A percentile compares a stretch with the other conserved stretches of the same genome.
Conservation (phyloP, 1,140 invertebrate genomes). For the Gonioctena quinquepunctata region DNA sequence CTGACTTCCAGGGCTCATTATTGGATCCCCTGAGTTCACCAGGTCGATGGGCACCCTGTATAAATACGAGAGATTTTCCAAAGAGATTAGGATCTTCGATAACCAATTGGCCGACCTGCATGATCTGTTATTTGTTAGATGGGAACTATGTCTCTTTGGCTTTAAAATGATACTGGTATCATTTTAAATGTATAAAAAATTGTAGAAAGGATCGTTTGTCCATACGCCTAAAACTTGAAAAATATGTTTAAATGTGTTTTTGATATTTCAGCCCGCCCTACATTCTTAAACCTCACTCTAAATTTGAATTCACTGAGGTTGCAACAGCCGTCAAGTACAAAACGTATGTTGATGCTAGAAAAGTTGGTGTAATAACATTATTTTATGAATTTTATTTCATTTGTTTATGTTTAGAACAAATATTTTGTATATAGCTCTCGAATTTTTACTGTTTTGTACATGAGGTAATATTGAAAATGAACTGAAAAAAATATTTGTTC, state of each 20-base stretch:
- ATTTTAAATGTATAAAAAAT: neutral
- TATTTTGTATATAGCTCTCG: neutral
- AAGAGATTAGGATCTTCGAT: slow-evolving; percentile 4
- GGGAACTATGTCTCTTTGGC: slow-evolving; percentile 49
- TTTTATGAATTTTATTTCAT: neutral
- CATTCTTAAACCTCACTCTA: slow-evolving; percentile 93
- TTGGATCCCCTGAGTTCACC: too few relatives aligned
- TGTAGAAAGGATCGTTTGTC: slow-evolving; percentile 4
- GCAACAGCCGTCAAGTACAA: slow-evolving; percentile 73
- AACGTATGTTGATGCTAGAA: slow-evolving; percentile 67
- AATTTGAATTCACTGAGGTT: slow-evolving; percentile 89
- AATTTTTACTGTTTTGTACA: neutral
- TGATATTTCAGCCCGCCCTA: slow-evolving; percentile 89
- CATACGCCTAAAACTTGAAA: neutral
- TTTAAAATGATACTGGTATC: slow-evolving; percentile 42
- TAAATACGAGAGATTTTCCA: too few relatives aligned
- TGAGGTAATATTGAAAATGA: too few relatives aligned
- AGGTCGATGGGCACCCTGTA: too few relatives aligned
- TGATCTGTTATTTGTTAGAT: slow-evolving; percentile 48
- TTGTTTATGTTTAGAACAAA: neutral
- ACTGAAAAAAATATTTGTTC: neutral
- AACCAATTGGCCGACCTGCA: slow-evolving; percentile 44
- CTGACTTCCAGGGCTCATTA: too few relatives aligned
- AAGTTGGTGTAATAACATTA: slow-evolving; percentile 3
- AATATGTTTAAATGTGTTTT: slow-evolving; percentile 29